Percentiles rank a stretch among this genome's conserved stretches.
Evolutionary conservation across 2,797 vertebrate species (phyloP).

Genomic region (Crax fasciolata): DNA sequence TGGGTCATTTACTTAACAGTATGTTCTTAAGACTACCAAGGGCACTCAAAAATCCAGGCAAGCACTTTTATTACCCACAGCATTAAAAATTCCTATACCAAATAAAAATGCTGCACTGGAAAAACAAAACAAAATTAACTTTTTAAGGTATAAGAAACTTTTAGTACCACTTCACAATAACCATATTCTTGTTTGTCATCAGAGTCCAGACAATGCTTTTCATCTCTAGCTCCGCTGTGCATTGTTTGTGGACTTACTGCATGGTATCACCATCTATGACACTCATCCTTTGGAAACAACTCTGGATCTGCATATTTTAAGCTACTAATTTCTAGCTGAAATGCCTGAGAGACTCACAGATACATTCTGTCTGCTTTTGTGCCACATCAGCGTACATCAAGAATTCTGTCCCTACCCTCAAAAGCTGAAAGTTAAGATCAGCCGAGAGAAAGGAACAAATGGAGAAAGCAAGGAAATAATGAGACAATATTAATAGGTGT

Average conservation of each 20-base stretch:
- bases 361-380: not conserved
- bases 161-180: not conserved
- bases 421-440: not conserved
- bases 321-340: not conserved
- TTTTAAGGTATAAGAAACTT: not conserved
- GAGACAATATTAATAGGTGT: not conserved
- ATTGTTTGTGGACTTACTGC: constrained; percentile 9
- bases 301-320: constrained; percentile 1
- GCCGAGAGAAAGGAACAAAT: not conserved
- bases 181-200: not conserved
- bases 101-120: not conserved
- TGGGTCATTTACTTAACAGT: not conserved
- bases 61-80: not conserved
- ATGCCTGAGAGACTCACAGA: not conserved
- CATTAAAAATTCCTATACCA: not conserved
- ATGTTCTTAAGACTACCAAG: not conserved
- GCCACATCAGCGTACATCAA: not conserved
- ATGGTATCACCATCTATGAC: not conserved
- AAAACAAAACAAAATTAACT: not conserved
- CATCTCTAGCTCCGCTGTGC: not conserved
- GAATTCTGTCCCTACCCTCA: not conserved
- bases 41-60: not conserved
- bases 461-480: not conserved
- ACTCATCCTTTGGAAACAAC: not conserved
- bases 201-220: not conserved